Evolutionary conservation across 2,797 vertebrate species (phyloP), one percentile per base, ranked within the genome.

Genomic region (Masticophis lateralis): DNA sequence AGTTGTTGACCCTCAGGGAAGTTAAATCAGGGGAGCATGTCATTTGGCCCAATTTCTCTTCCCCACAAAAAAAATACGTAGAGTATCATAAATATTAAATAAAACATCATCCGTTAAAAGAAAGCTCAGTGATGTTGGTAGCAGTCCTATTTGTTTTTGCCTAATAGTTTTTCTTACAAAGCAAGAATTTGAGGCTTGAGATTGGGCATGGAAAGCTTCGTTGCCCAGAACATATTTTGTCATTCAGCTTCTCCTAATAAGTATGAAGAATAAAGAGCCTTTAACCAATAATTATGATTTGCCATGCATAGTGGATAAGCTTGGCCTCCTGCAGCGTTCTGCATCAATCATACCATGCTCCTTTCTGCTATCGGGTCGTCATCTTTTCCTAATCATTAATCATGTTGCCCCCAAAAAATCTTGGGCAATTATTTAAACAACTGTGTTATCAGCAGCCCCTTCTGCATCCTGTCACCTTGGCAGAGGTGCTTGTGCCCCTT

Each of bases 331-430:
- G 88, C 93, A 89, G 47, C 89, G 95, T 95, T 57, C 91, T 89
- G 91, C 94, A 96, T 97, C 96, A 96, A 94, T 97, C 96, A 96
- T 88, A 93, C 90, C 92, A 61, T 74, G 22, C 92, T 94, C 91
- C 55, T 94, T 89, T 95, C 94, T 96, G 90, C 91, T 95, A 96
- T 94, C 94, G n/a, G 94, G 95, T 95, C 94, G 96, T 97, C 95
- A 91, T 96, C 96, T 96, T 96, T 97, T 94, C 95, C 95, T 95
- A 96, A 96, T 94, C 97, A 97, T 97, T 96, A 96, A 97, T 97
- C 97, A 96, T 93, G 88, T 95, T 96, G 94, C 47, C 28, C 94
- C 95, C 94, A 87, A 93, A 96, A 94, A 96, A 96, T 93, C 94
- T 95, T 87, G 94, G 95, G 95, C 95, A 95, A 94, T 97, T 96